A percentile compares a stretch with the other conserved stretches of the same genome.
Evolutionary conservation across 2,113 vertebrate genomes (phyloP).

Genomic region (Fregetta grallaria): DNA sequence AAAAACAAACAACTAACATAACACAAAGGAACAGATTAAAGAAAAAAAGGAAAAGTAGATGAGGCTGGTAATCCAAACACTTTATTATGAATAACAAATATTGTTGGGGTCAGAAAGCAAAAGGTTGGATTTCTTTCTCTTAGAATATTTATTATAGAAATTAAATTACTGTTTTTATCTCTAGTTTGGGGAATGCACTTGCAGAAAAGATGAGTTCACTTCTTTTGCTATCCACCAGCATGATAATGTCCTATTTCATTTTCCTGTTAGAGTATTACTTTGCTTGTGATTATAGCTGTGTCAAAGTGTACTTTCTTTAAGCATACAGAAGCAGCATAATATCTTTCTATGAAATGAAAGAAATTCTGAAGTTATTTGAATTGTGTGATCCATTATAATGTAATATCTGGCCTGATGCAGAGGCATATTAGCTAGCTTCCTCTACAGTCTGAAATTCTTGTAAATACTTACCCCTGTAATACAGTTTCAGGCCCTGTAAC

Average conservation of each 20-base stretch:
- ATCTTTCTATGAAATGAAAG: constrained; percentile 44
- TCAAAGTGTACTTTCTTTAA: constrained; percentile 39
- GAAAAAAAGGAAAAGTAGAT: not conserved
- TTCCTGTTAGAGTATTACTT: constrained; percentile 60
- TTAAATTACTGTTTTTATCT: constrained; percentile 20
- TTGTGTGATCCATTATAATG: not conserved
- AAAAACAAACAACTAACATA: not conserved
- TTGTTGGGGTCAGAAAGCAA: constrained; percentile 22
- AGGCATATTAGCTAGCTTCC: not conserved
- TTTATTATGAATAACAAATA: constrained; percentile 14
- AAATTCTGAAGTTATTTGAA: constrained; percentile 57
- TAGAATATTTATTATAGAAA: constrained; percentile 31
- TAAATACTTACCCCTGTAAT: not conserved
- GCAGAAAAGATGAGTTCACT: constrained; percentile 9
- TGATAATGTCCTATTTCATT: constrained; percentile 27
- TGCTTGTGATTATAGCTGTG: not conserved
- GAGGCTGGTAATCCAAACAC: not conserved
- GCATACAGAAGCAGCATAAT: not conserved
- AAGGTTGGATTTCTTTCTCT: constrained; percentile 13
- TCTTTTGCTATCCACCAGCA: constrained; percentile 33
- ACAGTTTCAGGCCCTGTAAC: not conserved
- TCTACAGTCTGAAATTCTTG: constrained; percentile 33
- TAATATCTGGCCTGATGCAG: not conserved
- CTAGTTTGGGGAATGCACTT: not conserved
- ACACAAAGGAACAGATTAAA: constrained; percentile 5